phyloP scores from a whole-genome alignment of 2,797 vertebrate species.

The Cottoperca gobio region DNA sequence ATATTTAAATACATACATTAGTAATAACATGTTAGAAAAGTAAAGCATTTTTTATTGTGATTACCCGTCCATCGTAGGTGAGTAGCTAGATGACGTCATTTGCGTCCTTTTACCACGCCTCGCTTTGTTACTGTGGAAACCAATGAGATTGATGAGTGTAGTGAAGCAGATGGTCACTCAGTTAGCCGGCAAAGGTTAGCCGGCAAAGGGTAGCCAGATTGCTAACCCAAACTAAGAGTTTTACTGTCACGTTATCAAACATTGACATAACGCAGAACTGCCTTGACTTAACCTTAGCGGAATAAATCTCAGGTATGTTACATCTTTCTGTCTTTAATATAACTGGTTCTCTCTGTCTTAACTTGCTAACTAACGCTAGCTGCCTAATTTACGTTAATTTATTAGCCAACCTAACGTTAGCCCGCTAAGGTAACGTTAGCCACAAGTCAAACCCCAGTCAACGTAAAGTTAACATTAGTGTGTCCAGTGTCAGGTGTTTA shows the following conservation, averaged over 20 bases:
- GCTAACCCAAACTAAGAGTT: constrained; percentile 18
- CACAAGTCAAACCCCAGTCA: not conserved
- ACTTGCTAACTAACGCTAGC: constrained; percentile 29
- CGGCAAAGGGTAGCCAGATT: not conserved
- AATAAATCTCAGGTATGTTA: constrained; percentile 45
- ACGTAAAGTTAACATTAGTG: not conserved
- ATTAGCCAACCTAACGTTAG: constrained; percentile 40
- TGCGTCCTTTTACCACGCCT: constrained; percentile 32
- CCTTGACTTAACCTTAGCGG: not conserved
- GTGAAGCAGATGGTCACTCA: constrained; percentile 39
- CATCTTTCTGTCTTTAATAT: not conserved
- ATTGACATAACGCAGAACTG: not conserved
- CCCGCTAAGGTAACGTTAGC: constrained; percentile 27
- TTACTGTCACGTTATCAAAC: not conserved
- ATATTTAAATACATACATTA: no score
- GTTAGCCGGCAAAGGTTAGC: constrained; percentile 20
- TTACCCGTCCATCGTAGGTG: not conserved
- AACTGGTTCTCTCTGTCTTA: not conserved
- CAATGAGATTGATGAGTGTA: constrained; percentile 55
- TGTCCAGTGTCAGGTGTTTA: not conserved
- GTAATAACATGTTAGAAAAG: no score
- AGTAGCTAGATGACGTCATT: constrained; percentile 13
- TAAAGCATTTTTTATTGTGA: not conserved
- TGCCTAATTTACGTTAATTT: not conserved
- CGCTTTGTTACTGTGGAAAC: constrained; percentile 79